Evolutionary conservation across 2,113 vertebrate genomes (phyloP).

Genomic region (Stigmatopora nigra): DNA sequence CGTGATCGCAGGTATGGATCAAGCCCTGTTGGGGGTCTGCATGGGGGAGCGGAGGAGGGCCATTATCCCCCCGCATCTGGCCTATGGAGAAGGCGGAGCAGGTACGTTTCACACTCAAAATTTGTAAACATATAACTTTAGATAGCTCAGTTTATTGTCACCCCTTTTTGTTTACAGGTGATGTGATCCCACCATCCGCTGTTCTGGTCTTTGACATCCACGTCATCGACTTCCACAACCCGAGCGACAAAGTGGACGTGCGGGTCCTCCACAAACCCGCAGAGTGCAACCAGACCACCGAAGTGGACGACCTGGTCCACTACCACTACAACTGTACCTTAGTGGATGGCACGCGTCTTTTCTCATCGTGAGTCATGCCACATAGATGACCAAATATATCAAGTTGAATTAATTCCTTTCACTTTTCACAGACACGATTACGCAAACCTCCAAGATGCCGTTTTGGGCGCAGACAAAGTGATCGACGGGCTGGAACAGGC

Average conservation of each 20-base stretch:
- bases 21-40: constrained; percentile 83
- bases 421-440: constrained; percentile 70
- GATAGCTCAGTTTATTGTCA: too few relatives aligned
- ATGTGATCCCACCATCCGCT: constrained; percentile 83
- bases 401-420: neutral
- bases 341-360: constrained; percentile 84
- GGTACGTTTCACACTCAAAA: constrained; percentile 60
- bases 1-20: constrained; percentile 91
- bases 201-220: constrained; percentile 86
- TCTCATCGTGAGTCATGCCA: constrained; percentile 77
- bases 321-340: constrained; percentile 96
- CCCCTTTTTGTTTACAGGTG: constrained; percentile 61
- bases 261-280: constrained; percentile 69
- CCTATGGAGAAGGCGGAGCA: constrained; percentile 84
- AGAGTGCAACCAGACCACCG: constrained; percentile 75
- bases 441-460: constrained; percentile 71
- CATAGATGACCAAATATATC: neutral
- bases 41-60: constrained; percentile 79
- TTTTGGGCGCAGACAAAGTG: constrained; percentile 82
- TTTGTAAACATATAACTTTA: too few relatives aligned
- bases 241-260: constrained; percentile 74
- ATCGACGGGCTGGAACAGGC: constrained; percentile 86
- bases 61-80: constrained; percentile 83
- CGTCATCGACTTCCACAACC: constrained; percentile 93
- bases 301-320: constrained; percentile 73